Evolutionary conservation across 2,888 invertebrate genomes (phyloP).

Genomic region (Tethea ocularis): DNA sequence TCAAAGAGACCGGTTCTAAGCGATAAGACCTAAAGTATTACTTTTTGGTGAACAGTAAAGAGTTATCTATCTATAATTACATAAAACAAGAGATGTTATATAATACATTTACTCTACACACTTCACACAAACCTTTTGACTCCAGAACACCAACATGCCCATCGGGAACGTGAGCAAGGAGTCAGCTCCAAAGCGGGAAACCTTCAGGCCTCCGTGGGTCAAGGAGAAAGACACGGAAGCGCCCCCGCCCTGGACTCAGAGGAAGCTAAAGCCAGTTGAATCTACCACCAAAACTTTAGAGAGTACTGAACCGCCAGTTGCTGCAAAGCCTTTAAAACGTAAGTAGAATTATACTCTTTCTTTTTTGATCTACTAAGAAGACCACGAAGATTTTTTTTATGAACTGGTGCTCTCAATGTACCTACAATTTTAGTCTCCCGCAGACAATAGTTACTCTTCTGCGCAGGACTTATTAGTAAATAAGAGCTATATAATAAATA

Average conservation of each 20-base stretch:
- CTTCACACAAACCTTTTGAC: constrained; percentile 15
- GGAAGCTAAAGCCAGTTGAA: constrained; percentile 75
- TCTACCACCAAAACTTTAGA: constrained; percentile 44
- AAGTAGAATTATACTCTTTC: constrained; percentile 33
- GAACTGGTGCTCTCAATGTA: too few relatives aligned
- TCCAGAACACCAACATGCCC: constrained; percentile 66
- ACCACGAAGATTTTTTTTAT: too few relatives aligned
- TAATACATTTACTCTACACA: background rate
- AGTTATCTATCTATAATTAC: background rate
- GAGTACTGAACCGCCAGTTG: constrained; percentile 36
- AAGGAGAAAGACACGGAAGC: constrained; percentile 86
- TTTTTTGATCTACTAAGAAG: background rate
- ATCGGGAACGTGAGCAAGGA: constrained; percentile 81
- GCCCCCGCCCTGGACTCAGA: constrained; percentile 86
- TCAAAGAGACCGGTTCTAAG: too few relatives aligned
- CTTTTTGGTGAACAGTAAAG: too few relatives aligned
- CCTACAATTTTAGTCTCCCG: too few relatives aligned
- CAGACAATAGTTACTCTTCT: too few relatives aligned
- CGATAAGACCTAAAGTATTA: too few relatives aligned
- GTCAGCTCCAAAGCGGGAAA: constrained; percentile 84
- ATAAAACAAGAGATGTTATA: background rate
- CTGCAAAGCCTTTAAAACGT: constrained; percentile 67
- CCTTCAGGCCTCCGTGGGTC: constrained; percentile 90
- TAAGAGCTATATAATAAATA: too few relatives aligned
- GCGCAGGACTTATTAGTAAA: too few relatives aligned